A percentile compares a stretch with the other conserved stretches of the same genome.
These are phyloP conservation scores for Cyanocitta stelleri DNA, from an alignment of 2,113 vertebrate genomes.

Conservation along the genomic window DNA sequence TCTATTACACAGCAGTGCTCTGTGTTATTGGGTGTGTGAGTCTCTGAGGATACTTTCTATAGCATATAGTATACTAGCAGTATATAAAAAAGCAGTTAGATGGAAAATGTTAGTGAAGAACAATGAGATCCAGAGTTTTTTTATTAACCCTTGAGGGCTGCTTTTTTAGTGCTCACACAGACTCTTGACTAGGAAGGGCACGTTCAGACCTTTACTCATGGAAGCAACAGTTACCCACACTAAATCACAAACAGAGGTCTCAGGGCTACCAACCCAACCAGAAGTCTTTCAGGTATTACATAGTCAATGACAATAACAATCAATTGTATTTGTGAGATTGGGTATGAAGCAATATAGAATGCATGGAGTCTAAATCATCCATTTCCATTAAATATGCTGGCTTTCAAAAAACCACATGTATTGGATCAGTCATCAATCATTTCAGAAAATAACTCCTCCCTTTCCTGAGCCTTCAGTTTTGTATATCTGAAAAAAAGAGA, in stretches of 20 bases:
- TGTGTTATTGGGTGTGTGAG: background rate
- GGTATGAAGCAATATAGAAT: background rate
- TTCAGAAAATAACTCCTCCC: background rate
- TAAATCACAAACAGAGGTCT: background rate
- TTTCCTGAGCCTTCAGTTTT: background rate
- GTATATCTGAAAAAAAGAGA: background rate
- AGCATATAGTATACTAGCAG: background rate
- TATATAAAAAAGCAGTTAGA: background rate
- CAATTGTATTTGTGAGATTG: background rate
- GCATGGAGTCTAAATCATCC: background rate
- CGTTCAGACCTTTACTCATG: background rate
- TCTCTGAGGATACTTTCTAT: constrained; percentile 8
- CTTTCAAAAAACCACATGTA: background rate
- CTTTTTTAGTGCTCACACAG: background rate
- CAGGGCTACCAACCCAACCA: background rate
- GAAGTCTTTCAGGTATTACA: background rate
- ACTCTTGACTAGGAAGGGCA: background rate
- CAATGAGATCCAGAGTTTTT: background rate
- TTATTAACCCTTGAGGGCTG: background rate
- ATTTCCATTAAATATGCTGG: background rate
- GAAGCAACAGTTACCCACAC: background rate
- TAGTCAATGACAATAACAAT: background rate
- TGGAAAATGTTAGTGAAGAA: background rate
- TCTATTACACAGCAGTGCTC: background rate
- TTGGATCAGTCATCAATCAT: background rate